Conservation (phyloP, 1,140 invertebrate species). For the Drosophila asahinai region DNA sequence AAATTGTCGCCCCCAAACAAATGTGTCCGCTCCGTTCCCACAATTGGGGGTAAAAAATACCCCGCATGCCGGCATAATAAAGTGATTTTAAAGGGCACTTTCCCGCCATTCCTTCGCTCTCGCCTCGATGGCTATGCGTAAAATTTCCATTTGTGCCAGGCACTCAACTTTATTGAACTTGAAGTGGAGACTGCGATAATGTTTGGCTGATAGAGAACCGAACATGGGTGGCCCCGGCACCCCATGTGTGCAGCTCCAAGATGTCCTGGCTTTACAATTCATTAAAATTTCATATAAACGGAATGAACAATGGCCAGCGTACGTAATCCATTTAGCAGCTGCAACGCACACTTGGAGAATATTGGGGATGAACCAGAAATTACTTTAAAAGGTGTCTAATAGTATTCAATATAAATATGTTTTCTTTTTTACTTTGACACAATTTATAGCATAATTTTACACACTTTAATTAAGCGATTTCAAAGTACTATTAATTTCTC, state of each 20-base stretch:
- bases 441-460: too few species aligned
- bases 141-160: slow-evolving; percentile 75
- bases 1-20: slow-evolving; percentile 76
- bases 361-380: too few species aligned
- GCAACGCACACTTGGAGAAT: not conserved
- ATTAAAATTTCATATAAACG: slow-evolving; percentile 75
- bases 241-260: slow-evolving; percentile 39
- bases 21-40: slow-evolving; percentile 64
- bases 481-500: too few species aligned
- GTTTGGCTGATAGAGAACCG: slow-evolving; percentile 41
- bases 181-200: slow-evolving; percentile 61
- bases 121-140: slow-evolving; percentile 57
- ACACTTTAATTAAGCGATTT: too few species aligned
- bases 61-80: slow-evolving; percentile 77
- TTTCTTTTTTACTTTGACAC: too few species aligned
- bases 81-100: slow-evolving; percentile 83
- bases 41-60: slow-evolving; percentile 10
- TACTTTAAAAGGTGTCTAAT: too few species aligned
- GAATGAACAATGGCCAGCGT: slow-evolving; percentile 35
- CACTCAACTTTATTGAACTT: slow-evolving; percentile 84
- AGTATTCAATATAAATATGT: too few species aligned
- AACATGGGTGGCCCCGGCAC: not conserved
- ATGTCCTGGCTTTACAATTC: slow-evolving; percentile 66
- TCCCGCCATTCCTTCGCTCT: slow-evolving; percentile 51
- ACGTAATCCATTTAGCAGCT: slow-evolving; percentile 65